phyloP scores from a whole-genome alignment of 2,113 vertebrate species.

The Theropithecus gelada region DNA sequence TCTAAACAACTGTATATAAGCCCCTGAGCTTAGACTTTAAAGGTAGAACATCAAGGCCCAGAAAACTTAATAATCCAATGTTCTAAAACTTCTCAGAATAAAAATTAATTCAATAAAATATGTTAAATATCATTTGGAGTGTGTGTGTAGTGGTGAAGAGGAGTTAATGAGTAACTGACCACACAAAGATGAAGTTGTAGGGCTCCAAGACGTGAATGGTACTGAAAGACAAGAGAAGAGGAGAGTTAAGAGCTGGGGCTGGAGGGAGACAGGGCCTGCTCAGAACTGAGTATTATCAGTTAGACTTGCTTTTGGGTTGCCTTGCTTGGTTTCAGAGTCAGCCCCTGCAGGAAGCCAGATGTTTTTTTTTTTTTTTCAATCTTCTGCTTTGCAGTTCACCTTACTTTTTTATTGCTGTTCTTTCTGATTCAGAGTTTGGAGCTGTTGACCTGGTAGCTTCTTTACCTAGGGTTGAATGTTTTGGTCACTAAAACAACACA shows the following conservation, averaged over 20 bases:
- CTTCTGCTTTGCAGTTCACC: not conserved
- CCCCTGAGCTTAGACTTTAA: slow-evolving; percentile 26
- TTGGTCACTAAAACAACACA: slow-evolving; percentile 18
- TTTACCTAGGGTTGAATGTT: not conserved
- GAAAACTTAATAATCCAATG: not conserved
- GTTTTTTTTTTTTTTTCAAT: not conserved
- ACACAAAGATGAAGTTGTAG: not conserved
- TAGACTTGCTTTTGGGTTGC: not conserved
- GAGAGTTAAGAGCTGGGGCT: not conserved
- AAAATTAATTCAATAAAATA: slow-evolving; percentile 23
- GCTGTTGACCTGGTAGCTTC: not conserved
- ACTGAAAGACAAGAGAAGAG: not conserved
- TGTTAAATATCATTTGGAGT: not conserved
- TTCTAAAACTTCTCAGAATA: not conserved
- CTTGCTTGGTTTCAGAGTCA: not conserved
- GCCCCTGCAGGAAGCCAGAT: not conserved
- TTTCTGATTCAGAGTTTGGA: slow-evolving; percentile 3
- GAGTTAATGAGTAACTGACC: not conserved
- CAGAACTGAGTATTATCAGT: not conserved
- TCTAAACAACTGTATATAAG: not conserved
- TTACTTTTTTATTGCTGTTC: not conserved
- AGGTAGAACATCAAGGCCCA: not conserved
- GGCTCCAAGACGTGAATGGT: not conserved
- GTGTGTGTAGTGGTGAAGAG: not conserved
- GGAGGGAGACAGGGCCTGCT: not conserved